Base-by-base conservation (phyloP, 2,797 vertebrate species). In the Buceros bicornis region DNA sequence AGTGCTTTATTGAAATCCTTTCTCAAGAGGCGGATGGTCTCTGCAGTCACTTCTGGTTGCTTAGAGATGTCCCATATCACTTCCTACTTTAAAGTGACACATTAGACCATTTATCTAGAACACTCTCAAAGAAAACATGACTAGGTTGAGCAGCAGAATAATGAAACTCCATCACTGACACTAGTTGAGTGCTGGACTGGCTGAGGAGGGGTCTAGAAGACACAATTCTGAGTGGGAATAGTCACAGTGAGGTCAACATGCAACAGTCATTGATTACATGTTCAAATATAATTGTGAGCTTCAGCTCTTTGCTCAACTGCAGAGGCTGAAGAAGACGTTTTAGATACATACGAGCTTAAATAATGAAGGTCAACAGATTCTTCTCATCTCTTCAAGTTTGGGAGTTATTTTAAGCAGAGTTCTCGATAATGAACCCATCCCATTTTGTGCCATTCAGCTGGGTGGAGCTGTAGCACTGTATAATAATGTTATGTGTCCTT, bases 61-160 rank as follows among this genome's bases (percentile, higher is more conserved):
- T 89, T 87, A 31, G 87, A 84, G 64, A 94, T 50, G 57, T 96
- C 78, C 64, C 24, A 11, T 64, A 93, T 74, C 43, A 71, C 90
- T 72, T 97, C 73, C 21, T 95, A 95, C 96, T 97, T 76, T 62
- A 94, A 95, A 85, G 47, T 14, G 35, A 90, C 31, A 90, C 57
- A 88, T 40, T 50, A 13, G 25, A 91, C 28, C 24, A 64, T 71
- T 94, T 69, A 89, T 65, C 53, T 48, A 17, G 5, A 22, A 25
- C 43, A 60, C 42, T 10, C 60, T 71, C 76, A 66, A 19, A 65
- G 50, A 57, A 71, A 88, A 50, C 26, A 77, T 4, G 8, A 57
- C 50, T 62, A 31, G 12, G 13, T 69, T 58, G 82, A 79, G 47
- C 25, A 77, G 48, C 31, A 77, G 25, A 15, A 25, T 57, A 33